Conservation (phyloP, 2,888 invertebrate species). For the Chaetogeoica ovagalla region DNA sequence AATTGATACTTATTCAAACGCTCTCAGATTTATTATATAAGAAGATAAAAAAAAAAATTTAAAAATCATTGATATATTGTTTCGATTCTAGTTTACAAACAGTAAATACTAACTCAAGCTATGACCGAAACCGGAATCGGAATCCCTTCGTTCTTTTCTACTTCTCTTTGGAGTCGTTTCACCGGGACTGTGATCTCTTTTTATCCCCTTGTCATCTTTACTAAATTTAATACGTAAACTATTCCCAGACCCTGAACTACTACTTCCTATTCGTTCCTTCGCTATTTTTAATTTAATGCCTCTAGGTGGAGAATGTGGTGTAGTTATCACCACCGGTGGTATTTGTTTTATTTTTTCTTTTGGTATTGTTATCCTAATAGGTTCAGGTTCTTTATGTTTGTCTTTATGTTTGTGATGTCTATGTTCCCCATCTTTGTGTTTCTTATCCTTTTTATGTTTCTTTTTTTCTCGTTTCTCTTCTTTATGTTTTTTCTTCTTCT, state of each 20-base stretch:
- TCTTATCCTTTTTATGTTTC: constrained; percentile 65
- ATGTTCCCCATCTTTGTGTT: constrained; percentile 65
- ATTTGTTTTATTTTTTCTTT: constrained; percentile 62
- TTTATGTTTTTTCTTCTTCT: constrained; percentile 54
- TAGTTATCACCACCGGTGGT: constrained; percentile 51
- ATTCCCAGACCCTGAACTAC: constrained; percentile 49
- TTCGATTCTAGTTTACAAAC: constrained; percentile 47
- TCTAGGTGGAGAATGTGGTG: constrained; percentile 54
- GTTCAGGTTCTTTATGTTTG: constrained; percentile 61
- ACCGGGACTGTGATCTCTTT: constrained; percentile 48
- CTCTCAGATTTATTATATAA: not conserved
- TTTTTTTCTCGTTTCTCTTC: constrained; percentile 58
- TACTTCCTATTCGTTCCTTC: constrained; percentile 45
- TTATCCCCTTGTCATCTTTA: constrained; percentile 63
- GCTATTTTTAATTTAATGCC: constrained; percentile 54
- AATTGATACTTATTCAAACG: constrained; percentile 38
- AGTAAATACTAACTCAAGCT: constrained; percentile 51
- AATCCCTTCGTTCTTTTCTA: constrained; percentile 46
- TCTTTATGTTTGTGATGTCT: constrained; percentile 58
- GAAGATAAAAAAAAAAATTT: not conserved
- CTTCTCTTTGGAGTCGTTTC: constrained; percentile 39
- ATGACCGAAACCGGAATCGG: constrained; percentile 43
- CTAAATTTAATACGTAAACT: constrained; percentile 71
- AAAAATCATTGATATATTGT: constrained; percentile 29
- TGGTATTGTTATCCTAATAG: constrained; percentile 66